Evolutionary conservation across 1,140 invertebrate species (phyloP), one percentile per base, ranked within the genome.

Genomic region (Sogatella furcifera): DNA sequence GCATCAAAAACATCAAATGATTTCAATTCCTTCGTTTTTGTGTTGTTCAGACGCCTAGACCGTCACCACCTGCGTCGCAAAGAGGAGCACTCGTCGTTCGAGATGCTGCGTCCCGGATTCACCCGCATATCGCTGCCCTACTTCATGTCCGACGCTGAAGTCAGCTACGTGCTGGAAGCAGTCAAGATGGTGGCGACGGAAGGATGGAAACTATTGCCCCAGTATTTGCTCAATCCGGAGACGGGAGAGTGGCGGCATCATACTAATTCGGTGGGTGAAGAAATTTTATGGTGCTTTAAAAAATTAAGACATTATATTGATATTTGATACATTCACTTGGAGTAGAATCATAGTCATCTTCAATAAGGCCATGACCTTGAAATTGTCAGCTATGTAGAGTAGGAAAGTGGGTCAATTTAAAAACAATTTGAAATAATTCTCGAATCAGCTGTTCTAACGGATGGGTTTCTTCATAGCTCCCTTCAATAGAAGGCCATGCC

Each of bases 221-320:
- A 92, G 68, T 95, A 95, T 69, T 80, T 83, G 8, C 78, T 92
- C 11, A 91, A 94, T 72, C 81, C 86, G 5, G 85, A 93, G 71
- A 95, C 89, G 9, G 92, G 88, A 1, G 90, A 94, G 75, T 96
- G 91, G 90, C 80, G 86, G 60, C 91, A 95, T 71, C 84, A 87
- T 68, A 83, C 87, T 1, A 88, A 89, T 69, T 80, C 84, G 43
- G 82, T 78, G 62, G 61, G 56, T 63, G 17, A 1, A 49, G 17
- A 38, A 38, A 28, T 28, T 28, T n/a, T n/a, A n/a, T n/a, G n/a
- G n/a, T n/a, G n/a, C n/a, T n/a, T n/a, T n/a, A n/a, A n/a, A n/a
- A n/a, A n/a, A n/a, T n/a, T n/a, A n/a, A n/a, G n/a, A n/a, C n/a
- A n/a, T n/a, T n/a, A n/a, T n/a, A n/a, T n/a, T n/a, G n/a, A n/a